phyloP scores from a whole-genome alignment of 2,113 vertebrate species.

The Excalfactoria chinensis region DNA sequence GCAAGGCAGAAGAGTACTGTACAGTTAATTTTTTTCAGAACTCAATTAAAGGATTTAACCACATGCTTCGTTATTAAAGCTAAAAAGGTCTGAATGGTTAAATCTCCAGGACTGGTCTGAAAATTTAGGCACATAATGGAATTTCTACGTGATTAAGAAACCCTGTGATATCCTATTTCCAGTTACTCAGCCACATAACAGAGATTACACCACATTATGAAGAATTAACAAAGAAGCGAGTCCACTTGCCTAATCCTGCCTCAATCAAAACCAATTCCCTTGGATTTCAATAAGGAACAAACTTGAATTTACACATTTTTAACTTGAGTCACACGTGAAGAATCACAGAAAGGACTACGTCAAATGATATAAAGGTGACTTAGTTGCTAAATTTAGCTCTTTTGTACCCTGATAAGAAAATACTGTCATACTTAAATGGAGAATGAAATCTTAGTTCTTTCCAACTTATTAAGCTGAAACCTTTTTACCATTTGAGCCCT shows the following conservation, averaged over 20 bases:
- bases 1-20: background rate
- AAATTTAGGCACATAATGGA: constrained; percentile 8
- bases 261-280: background rate
- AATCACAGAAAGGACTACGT: background rate
- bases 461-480: background rate
- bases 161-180: background rate
- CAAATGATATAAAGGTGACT: background rate
- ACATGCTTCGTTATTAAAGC: background rate
- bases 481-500: background rate
- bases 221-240: background rate
- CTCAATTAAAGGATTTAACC: background rate
- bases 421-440: background rate
- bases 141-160: constrained; percentile 42
- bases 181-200: background rate
- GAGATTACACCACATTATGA: background rate
- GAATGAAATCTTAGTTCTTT: background rate
- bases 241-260: background rate
- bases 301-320: background rate
- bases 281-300: background rate
- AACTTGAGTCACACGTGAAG: background rate
- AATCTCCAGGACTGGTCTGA: background rate
- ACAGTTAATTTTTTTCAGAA: background rate
- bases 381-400: background rate
- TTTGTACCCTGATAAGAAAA: background rate
- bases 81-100: background rate